A percentile compares a stretch with the other conserved stretches of the same genome.
These are phyloP conservation scores for Girardinus metallicus DNA, from an alignment of 2,797 vertebrate species.

Conservation along the genomic window DNA sequence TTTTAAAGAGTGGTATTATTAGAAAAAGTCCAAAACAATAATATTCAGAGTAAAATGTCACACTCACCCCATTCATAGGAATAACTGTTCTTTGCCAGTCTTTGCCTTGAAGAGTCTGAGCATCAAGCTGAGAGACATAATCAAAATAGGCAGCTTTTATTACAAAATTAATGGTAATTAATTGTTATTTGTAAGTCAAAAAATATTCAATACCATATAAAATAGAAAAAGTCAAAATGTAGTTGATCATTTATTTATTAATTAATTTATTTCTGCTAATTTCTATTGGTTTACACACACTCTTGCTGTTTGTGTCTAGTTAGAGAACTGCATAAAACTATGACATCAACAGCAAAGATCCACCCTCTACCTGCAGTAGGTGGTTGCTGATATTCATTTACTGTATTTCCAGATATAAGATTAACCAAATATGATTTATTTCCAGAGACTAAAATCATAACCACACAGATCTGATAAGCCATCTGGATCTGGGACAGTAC, in stretches of 20 bases:
- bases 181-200: background rate
- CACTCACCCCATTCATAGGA: conserved; percentile 94
- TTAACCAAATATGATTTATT: conserved; percentile 32
- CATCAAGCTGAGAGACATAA: conserved; percentile 85
- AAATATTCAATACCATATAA: background rate
- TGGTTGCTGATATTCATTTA: conserved; percentile 8
- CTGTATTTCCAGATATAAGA: conserved; percentile 17
- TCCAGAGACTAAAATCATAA: conserved; percentile 26
- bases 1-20: background rate
- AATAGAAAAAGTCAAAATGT: background rate
- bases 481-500: conserved; percentile 29
- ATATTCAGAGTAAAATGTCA: conserved; percentile 13
- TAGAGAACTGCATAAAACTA: conserved; percentile 9
- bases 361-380: conserved; percentile 1
- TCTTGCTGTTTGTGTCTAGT: conserved; percentile 5
- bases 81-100: conserved; percentile 97
- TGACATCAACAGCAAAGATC: conserved; percentile 17
- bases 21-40: background rate
- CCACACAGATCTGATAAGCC: conserved; percentile 20
- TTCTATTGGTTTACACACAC: background rate
- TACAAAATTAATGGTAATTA: background rate
- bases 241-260: background rate
- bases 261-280: background rate
- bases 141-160: conserved; percentile 2
- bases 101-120: conserved; percentile 91